These are phyloP conservation scores for Drosophila aldrichi DNA, from an alignment of 2,888 invertebrate species.

Conservation along the genomic window DNA sequence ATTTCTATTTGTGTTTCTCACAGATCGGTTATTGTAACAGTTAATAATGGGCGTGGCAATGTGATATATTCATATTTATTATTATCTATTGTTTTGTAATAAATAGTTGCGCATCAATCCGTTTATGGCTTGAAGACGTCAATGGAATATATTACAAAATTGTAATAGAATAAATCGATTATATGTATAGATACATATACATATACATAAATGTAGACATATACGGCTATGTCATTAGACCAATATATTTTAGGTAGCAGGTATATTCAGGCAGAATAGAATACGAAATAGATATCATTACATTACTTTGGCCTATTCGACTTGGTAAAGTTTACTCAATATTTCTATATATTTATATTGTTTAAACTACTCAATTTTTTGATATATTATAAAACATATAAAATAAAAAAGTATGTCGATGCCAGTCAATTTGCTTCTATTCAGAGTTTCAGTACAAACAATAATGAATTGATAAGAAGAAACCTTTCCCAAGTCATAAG, in stretches of 20 bases:
- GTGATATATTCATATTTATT: not conserved
- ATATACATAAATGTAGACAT: not conserved
- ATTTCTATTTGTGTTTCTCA: constrained; percentile 4
- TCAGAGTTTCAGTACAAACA: not conserved
- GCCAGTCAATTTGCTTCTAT: not conserved
- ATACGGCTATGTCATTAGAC: not conserved
- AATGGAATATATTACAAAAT: constrained; percentile 12
- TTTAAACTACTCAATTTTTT: not conserved
- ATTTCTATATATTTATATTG: not conserved
- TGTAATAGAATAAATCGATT: constrained; percentile 1
- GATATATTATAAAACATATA: not conserved
- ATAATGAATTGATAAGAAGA: not conserved
- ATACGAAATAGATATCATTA: not conserved
- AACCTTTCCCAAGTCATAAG: not conserved
- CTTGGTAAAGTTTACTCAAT: not conserved
- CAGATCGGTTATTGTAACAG: constrained; percentile 5
- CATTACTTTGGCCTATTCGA: not conserved
- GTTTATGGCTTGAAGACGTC: constrained; percentile 17
- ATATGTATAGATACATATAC: not conserved
- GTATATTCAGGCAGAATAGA: not conserved
- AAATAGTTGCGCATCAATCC: constrained; percentile 14
- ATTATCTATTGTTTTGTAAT: constrained; percentile 17
- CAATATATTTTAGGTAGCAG: not conserved
- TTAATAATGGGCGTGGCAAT: constrained; percentile 3
- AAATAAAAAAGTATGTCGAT: no score